Evolutionary conservation across 1,140 invertebrate genomes (phyloP), one percentile per base, ranked within the genome.

Genomic region (Drosophila kepulauana): DNA sequence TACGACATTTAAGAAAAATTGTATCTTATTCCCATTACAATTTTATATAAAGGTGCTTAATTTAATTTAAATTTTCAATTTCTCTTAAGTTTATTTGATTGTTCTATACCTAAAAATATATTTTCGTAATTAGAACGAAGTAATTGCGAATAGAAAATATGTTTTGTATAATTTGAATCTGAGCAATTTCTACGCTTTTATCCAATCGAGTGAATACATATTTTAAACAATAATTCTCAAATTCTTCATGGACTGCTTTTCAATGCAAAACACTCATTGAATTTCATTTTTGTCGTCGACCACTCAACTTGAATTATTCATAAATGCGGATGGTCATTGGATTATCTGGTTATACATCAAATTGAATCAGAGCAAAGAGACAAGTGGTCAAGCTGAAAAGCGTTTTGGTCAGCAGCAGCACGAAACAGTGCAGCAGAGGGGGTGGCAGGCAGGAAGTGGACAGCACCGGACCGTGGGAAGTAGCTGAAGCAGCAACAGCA

Each of bases 231-330:
- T 13, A 43, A 43, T 43, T 43, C 41, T 5, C 57, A 38, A 15
- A 38, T 20, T 10, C 38, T 57, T 16, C 35, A 41, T 57, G 1
- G 13, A 13, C 4, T 38, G 6, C 30, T 38, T 8, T 28, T 15
- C 25, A 15, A 43, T 13, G n/a, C 41, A 43, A 43, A 43, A 13
- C 41, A 43, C 11, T 43, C 41, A 43, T 43, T 43, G 41, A 43
- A 43, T 43, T 43, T 43, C n/a, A 43, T 43, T n/a, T 43, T 43
- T 7, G 41, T 43, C n/a, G 41, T 43, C 41, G n/a, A 43, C 41
- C 13, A 43, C n/a, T n/a, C 41, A 43, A 13, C 16, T 11, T 49
- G 15, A 49, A 10, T 49, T 49, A 49, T 49, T 49, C 48, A 49
- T 28, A 25, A 11, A 25, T 25, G 8, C 48, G 20, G 10, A 11